phyloP scores from a whole-genome alignment of 2,888 invertebrate genomes.

The Calliopum simillimum region DNA sequence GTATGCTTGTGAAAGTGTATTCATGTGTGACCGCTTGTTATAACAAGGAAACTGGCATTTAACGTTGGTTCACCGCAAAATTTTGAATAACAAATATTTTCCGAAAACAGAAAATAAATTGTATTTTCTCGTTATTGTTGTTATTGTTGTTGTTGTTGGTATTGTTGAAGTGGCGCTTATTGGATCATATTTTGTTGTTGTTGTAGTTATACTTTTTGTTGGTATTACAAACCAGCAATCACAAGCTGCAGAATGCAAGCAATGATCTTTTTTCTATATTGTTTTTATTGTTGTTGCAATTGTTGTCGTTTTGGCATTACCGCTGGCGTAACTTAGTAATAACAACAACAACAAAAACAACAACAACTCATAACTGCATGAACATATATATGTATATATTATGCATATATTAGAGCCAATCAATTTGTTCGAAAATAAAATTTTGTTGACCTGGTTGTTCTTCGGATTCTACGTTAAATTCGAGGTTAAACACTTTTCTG shows the following conservation, averaged over 20 bases:
- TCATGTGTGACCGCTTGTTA: slow-evolving; percentile 6
- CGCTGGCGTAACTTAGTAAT: neutral
- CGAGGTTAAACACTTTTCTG: too few relatives aligned
- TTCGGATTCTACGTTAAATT: too few relatives aligned
- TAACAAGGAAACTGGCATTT: slow-evolving; percentile 24
- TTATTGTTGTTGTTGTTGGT: slow-evolving; percentile 7
- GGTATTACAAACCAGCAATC: neutral
- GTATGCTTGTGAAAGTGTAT: too few relatives aligned
- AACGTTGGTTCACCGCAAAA: slow-evolving; percentile 18
- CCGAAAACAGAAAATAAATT: neutral
- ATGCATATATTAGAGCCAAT: too few relatives aligned
- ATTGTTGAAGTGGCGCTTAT: too few relatives aligned
- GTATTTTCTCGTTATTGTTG: neutral
- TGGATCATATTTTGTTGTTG: neutral
- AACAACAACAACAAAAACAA: neutral
- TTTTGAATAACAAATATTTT: slow-evolving; percentile 16
- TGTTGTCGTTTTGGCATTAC: slow-evolving; percentile 9
- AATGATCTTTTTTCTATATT: too few relatives aligned
- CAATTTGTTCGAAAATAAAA: too few relatives aligned
- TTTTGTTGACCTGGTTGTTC: too few relatives aligned
- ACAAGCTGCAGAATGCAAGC: too few relatives aligned
- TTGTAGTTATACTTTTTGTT: slow-evolving; percentile 2
- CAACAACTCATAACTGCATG: too few relatives aligned
- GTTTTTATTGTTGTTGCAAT: slow-evolving; percentile 4
- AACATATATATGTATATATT: too few relatives aligned